Conservation (phyloP, 2,888 invertebrate species). For the Hydrotaea cyrtoneurina region DNA sequence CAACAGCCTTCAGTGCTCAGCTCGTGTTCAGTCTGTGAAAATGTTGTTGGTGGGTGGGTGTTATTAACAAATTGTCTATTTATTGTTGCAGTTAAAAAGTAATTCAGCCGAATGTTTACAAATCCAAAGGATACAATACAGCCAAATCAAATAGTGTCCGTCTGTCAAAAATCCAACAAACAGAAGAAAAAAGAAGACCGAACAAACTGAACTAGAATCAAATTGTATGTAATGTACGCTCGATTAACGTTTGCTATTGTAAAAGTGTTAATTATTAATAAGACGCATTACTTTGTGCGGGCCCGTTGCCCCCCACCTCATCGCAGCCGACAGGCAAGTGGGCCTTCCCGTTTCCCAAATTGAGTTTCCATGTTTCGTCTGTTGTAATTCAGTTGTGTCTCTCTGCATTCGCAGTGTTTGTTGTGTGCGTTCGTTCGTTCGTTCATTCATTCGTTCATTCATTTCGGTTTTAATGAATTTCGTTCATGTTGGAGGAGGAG, state of each 20-base stretch:
- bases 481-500: background rate
- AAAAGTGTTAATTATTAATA: slow-evolving; percentile 19
- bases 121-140: background rate
- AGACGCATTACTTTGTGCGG: background rate
- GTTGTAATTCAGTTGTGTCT: background rate
- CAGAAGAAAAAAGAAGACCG: background rate
- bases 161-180: background rate
- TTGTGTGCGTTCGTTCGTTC: background rate
- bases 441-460: background rate
- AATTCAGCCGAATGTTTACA: background rate
- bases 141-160: background rate
- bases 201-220: too few species aligned
- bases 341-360: background rate
- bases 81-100: slow-evolving; percentile 1
- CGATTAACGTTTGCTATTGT: slow-evolving; percentile 8
- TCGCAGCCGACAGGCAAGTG: background rate
- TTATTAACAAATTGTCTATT: slow-evolving; percentile 3
- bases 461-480: background rate
- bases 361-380: slow-evolving; percentile 15
- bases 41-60: background rate
- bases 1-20: background rate
- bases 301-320: background rate
- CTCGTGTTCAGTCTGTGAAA: background rate
- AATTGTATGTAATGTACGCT: background rate
- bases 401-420: too few species aligned